phyloP scores from a whole-genome alignment of 2,113 vertebrate species.

The Poeciliopsis prolifica region DNA sequence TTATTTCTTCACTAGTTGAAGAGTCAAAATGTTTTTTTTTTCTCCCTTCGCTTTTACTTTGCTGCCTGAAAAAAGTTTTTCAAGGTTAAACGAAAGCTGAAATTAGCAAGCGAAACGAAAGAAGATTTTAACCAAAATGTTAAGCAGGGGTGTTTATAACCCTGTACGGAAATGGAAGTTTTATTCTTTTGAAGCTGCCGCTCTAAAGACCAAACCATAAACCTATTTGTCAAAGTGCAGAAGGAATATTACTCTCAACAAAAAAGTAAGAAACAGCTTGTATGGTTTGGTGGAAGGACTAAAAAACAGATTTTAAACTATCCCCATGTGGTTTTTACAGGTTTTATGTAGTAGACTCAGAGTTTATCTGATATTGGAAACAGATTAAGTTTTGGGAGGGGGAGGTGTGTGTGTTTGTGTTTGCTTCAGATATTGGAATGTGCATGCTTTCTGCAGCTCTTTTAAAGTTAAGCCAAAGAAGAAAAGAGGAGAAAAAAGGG shows the following conservation, averaged over 20 bases:
- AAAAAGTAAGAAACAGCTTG: conserved; percentile 30
- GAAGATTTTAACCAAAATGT: neutral
- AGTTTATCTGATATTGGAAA: conserved; percentile 35
- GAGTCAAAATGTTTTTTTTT: too few species aligned
- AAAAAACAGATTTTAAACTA: conserved; percentile 46
- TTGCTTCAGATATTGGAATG: conserved; percentile 23
- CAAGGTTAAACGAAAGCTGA: neutral
- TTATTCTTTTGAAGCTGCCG: conserved; percentile 18
- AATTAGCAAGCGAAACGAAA: neutral
- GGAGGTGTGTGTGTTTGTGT: neutral
- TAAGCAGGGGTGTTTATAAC: neutral
- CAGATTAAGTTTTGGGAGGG: neutral
- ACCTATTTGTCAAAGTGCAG: conserved; percentile 42
- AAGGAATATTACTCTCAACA: conserved; percentile 42
- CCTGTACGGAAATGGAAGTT: neutral
- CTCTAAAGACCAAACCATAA: conserved; percentile 14
- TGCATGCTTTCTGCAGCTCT: neutral
- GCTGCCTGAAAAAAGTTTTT: neutral
- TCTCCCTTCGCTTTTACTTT: too few species aligned
- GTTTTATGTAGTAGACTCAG: conserved; percentile 38
- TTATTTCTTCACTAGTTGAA: too few species aligned
- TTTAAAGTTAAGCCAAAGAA: conserved; percentile 23
- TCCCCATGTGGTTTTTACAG: conserved; percentile 26
- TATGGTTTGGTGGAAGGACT: conserved; percentile 25
- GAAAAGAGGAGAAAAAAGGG: conserved; percentile 1